phyloP scores from a whole-genome alignment of 53 echinoderm and acorn worm species.

The Mesocentrotus franciscanus region DNA sequence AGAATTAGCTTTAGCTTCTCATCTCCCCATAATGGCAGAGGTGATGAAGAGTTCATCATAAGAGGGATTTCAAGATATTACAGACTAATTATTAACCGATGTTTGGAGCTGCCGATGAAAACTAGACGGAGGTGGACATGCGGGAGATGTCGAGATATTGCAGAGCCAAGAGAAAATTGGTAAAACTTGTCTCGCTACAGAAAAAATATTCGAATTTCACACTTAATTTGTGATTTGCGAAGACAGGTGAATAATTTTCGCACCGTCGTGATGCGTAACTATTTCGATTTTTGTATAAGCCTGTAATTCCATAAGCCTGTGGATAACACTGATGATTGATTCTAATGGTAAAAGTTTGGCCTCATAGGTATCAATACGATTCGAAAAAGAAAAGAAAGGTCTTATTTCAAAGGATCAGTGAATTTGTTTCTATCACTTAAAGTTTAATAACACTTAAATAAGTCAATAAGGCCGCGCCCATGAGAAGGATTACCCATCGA shows the following conservation, averaged over 20 bases:
- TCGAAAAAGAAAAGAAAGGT: background rate
- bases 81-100: conserved; percentile 27
- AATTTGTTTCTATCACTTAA: background rate
- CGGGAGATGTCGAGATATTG: background rate
- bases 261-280: background rate
- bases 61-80: conserved; percentile 3
- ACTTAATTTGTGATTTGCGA: background rate
- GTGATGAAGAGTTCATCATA: conserved; percentile 31
- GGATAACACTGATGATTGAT: background rate
- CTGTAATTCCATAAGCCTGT: background rate
- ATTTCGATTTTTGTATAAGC: background rate
- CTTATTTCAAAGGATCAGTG: too few relatives aligned
- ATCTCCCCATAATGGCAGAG: conserved; percentile 38
- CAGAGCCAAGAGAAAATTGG: background rate
- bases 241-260: background rate
- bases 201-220: background rate
- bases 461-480: background rate
- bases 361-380: background rate
- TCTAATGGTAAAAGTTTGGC: background rate
- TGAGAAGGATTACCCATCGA: background rate
- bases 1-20: background rate
- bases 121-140: background rate
- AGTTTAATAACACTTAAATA: background rate
- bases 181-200: background rate
- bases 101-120: background rate